Conservation (phyloP, 2,113 vertebrate genomes). For the Daubentonia madagascariensis region DNA sequence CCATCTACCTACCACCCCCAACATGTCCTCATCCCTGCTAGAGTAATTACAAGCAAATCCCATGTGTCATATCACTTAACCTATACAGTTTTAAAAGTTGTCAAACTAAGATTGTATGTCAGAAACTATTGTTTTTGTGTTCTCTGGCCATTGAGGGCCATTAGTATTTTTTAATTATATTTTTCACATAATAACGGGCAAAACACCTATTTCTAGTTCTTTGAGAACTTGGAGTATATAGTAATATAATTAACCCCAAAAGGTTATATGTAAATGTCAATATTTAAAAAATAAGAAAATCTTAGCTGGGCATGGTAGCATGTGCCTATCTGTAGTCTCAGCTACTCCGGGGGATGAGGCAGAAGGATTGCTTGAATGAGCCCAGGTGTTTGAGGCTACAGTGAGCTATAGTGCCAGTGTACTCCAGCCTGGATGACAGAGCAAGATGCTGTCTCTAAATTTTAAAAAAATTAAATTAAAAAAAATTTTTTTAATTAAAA, state of each 20-base stretch:
- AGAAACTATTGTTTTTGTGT: conserved; percentile 9
- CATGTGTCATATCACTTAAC: not conserved
- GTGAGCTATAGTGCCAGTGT: too few species aligned
- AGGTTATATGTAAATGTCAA: not conserved
- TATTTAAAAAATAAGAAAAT: conserved; percentile 6
- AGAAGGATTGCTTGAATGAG: too few species aligned
- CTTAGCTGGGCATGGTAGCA: too few species aligned
- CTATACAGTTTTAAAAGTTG: not conserved
- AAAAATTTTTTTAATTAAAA: too few species aligned
- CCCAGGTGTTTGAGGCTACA: too few species aligned
- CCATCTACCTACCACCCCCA: not conserved
- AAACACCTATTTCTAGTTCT: not conserved
- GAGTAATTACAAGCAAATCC: not conserved
- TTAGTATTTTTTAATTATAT: not conserved
- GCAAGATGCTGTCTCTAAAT: too few species aligned
- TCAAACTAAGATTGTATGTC: not conserved
- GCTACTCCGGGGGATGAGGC: too few species aligned
- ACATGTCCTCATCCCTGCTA: not conserved
- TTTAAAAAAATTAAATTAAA: too few species aligned
- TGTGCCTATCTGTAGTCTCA: too few species aligned
- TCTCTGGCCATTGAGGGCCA: not conserved
- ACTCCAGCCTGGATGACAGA: too few species aligned
- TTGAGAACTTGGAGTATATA: not conserved
- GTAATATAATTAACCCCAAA: not conserved
- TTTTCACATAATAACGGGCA: not conserved